phyloP scores from a whole-genome alignment of 1,140 invertebrate species.

The Anthonomus grandis region DNA sequence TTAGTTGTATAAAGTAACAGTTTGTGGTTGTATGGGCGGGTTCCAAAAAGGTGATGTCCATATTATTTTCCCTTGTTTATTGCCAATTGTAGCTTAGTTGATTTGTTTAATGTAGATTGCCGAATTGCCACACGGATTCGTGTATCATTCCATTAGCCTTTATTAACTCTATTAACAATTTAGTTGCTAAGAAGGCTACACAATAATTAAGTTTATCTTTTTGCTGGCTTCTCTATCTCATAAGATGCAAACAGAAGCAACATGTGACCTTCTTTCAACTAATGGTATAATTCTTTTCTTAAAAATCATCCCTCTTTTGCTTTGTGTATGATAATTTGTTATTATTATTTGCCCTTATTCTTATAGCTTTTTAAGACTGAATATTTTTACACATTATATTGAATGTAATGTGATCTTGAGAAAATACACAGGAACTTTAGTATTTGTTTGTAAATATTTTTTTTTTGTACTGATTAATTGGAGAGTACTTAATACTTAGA shows the following conservation, averaged over 20 bases:
- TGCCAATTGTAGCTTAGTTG: slow-evolving; percentile 18
- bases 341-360: no score
- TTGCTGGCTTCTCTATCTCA: slow-evolving; percentile 2
- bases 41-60: slow-evolving; percentile 30
- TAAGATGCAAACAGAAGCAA: slow-evolving; percentile 52
- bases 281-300: slow-evolving; percentile 49
- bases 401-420: no score
- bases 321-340: not conserved
- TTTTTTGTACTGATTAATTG: no score
- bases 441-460: no score
- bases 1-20: slow-evolving; percentile 23
- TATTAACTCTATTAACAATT: slow-evolving; percentile 30
- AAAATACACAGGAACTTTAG: no score
- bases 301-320: slow-evolving; percentile 16
- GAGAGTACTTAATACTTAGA: no score
- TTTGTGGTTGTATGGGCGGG: slow-evolving; percentile 33
- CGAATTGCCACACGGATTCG: slow-evolving; percentile 21
- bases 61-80: slow-evolving; percentile 35
- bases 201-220: slow-evolving; percentile 22
- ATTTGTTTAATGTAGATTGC: slow-evolving; percentile 3
- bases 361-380: no score
- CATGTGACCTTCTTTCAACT: slow-evolving; percentile 61
- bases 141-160: slow-evolving; percentile 31
- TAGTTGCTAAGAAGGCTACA: slow-evolving; percentile 17
- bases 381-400: no score